Percentiles rank a stretch among this genome's conserved stretches.
These are phyloP conservation scores for Solenodon paradoxus DNA, from an alignment of 2,113 vertebrate genomes.

Conservation along the genomic window DNA sequence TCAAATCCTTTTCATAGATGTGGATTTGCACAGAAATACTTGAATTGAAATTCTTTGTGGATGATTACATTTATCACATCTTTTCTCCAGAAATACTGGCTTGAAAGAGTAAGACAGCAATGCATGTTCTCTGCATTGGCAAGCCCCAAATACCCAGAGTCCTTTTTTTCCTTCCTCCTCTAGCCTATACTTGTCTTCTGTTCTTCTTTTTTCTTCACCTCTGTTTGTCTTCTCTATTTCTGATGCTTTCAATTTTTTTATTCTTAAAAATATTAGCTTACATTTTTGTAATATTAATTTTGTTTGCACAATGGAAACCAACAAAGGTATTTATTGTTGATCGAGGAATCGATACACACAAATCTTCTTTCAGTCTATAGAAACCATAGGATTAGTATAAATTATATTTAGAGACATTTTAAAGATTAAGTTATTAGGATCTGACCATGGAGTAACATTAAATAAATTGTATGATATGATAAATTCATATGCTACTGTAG, in stretches of 20 bases:
- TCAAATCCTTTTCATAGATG: not conserved
- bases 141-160: rapidly evolving
- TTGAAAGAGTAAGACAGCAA: not conserved
- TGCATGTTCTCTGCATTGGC: rapidly evolving
- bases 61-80: not conserved
- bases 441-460: not conserved
- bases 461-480: not conserved
- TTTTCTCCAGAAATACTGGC: not conserved
- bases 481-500: not conserved
- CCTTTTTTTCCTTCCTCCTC: not conserved
- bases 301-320: not conserved
- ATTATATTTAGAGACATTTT: not conserved
- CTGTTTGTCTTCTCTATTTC: not conserved
- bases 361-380: not conserved
- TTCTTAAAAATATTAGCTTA: not conserved
- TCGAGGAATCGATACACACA: no score
- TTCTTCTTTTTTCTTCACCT: not conserved
- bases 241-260: not conserved
- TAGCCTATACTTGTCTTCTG: rapidly evolving
- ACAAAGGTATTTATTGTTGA: no score
- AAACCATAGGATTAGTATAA: not conserved
- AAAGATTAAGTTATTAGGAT: not conserved
- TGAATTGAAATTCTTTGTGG: not conserved
- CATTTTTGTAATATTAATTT: not conserved
- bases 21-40: no score